A percentile compares a stretch with the other conserved stretches of the same genome.
Evolutionary conservation across 2,888 invertebrate genomes (phyloP).

Genomic region (Sthenelais limicola): DNA sequence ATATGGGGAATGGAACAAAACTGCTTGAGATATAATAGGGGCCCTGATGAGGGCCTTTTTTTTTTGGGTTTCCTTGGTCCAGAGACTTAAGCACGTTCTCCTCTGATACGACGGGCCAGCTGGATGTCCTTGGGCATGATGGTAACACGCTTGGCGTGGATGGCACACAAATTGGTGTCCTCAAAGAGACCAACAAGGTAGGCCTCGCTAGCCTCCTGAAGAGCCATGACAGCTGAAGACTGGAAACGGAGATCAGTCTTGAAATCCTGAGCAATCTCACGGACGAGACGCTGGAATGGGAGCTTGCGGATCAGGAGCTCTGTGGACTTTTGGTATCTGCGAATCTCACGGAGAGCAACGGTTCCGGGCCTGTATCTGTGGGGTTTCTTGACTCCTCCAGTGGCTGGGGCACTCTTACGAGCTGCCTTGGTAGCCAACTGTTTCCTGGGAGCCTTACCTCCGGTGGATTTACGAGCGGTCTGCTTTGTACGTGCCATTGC

Average conservation of each 20-base stretch:
- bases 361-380: conserved; percentile 73
- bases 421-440: conserved; percentile 73
- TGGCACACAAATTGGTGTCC: conserved; percentile 97
- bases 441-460: conserved; percentile 72
- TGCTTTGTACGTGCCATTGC: conserved; percentile 73
- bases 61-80: background rate
- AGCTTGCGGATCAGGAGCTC: conserved; percentile 71
- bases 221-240: conserved; percentile 72
- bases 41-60: conserved; percentile 31
- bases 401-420: conserved; percentile 72
- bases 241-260: conserved; percentile 73
- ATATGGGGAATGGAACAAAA: too few species aligned
- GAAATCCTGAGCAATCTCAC: conserved; percentile 73
- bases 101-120: conserved; percentile 95
- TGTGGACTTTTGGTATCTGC: conserved; percentile 72
- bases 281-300: conserved; percentile 71
- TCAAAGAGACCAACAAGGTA: conserved; percentile 85
- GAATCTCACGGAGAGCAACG: conserved; percentile 72
- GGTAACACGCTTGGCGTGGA: conserved; percentile 96
- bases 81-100: conserved; percentile 80
- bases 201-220: conserved; percentile 59
- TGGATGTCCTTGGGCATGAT: conserved; percentile 99
- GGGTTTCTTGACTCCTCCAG: conserved; percentile 72
- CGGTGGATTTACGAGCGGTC: conserved; percentile 72
- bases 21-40: too few species aligned